Evolutionary conservation across 2,797 vertebrate genomes (phyloP).

Genomic region (Epinephelus coioides): DNA sequence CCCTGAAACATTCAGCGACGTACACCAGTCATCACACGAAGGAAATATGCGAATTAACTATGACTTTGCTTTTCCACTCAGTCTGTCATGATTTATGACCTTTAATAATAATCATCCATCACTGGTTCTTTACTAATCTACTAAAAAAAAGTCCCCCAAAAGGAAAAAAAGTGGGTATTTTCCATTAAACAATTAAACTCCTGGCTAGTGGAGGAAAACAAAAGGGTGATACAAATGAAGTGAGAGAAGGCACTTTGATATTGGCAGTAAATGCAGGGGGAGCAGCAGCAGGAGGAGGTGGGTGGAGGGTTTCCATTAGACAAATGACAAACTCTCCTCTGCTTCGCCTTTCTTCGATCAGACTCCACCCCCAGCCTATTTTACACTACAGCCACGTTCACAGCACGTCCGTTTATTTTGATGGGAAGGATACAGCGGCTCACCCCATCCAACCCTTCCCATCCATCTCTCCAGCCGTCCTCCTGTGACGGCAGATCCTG

Average conservation of each 20-base stretch:
- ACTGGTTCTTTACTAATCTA: neutral
- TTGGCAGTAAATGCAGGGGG: slow-evolving; percentile 45
- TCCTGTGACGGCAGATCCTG: slow-evolving; percentile 52
- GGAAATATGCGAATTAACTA: neutral
- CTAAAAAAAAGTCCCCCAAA: neutral
- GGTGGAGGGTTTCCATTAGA: slow-evolving; percentile 77
- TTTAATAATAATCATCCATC: too few relatives aligned
- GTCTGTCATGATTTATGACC: neutral
- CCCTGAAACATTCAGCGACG: neutral
- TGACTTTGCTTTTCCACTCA: neutral
- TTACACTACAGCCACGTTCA: slow-evolving; percentile 61
- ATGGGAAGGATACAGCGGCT: slow-evolving; percentile 51
- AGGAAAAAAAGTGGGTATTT: neutral
- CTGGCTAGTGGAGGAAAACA: slow-evolving; percentile 1
- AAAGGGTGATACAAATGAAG: neutral
- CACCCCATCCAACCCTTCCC: slow-evolving; percentile 17
- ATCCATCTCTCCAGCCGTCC: slow-evolving; percentile 52
- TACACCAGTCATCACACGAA: neutral
- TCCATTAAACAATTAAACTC: neutral
- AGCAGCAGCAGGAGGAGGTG: neutral
- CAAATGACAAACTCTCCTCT: slow-evolving; percentile 75
- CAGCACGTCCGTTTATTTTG: slow-evolving; percentile 74
- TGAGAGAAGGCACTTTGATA: slow-evolving; percentile 35
- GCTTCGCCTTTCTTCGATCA: slow-evolving; percentile 43
- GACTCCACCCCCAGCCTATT: slow-evolving; percentile 32